Evolutionary conservation across 2,797 vertebrate species (phyloP).

Genomic region (Champsocephalus esox): DNA sequence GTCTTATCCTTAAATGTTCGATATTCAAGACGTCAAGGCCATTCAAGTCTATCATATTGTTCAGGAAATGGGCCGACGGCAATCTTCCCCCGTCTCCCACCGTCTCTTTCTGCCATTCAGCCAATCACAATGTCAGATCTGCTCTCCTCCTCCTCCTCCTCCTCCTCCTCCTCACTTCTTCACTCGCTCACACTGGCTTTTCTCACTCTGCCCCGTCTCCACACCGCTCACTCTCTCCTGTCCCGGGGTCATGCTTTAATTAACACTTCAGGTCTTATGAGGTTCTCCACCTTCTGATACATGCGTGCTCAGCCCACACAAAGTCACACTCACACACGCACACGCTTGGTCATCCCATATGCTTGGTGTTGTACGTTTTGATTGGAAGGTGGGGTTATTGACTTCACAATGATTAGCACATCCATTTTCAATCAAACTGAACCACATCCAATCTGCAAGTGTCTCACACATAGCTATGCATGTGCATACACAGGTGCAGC

Average conservation of each 20-base stretch:
- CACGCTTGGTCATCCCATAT: conserved; percentile 56
- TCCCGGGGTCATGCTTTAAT: conserved; percentile 82
- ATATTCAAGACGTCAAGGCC: conserved; percentile 32
- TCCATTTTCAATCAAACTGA: conserved; percentile 65
- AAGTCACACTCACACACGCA: conserved; percentile 6
- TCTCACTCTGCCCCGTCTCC: conserved; percentile 20
- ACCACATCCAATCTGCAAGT: conserved; percentile 39
- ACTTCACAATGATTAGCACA: conserved; percentile 62
- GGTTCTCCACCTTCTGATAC: conserved; percentile 66
- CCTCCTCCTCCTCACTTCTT: conserved; percentile 29
- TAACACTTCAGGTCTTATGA: conserved; percentile 82
- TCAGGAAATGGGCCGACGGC: conserved; percentile 56
- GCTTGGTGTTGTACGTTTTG: conserved; percentile 68
- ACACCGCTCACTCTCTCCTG: conserved; percentile 35
- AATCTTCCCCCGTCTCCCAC: conserved; percentile 43
- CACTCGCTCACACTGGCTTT: conserved; percentile 25
- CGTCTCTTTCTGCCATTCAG: conserved; percentile 46
- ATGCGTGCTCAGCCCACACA: conserved; percentile 34
- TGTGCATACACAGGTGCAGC: neutral
- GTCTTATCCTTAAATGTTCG: conserved; percentile 39
- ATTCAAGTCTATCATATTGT: conserved; percentile 47
- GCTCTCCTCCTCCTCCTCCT: conserved; percentile 48
- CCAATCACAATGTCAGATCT: conserved; percentile 67
- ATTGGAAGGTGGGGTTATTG: conserved; percentile 72
- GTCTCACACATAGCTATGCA: neutral